Base-by-base conservation (phyloP, 2,113 vertebrate genomes). In the Otus sunia region DNA sequence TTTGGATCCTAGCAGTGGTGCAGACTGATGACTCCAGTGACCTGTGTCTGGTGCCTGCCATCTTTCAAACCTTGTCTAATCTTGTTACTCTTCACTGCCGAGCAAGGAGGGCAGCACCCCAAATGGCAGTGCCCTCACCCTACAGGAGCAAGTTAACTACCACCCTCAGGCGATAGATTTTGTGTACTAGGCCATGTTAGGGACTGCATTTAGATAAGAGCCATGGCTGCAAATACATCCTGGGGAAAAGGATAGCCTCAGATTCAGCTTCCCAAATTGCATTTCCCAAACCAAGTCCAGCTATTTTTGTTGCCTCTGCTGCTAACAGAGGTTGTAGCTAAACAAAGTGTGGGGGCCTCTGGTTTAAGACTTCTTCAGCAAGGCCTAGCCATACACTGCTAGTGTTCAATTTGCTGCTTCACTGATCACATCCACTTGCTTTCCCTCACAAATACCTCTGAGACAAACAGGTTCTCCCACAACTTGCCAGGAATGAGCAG, bases 131-230 rank as follows among this genome's bases (percentile, higher is more conserved):
- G 30, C 49, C 41, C 47, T 78, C 34, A 30, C 34, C 41, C 47
- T 23, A 5, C 6, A 69, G 69, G 20, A 78, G 60, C 37, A 69
- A 59, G n/a, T 11, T 62, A 47, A 34, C 23, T 22, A 27, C 49
- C 27, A 6, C 10, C 11, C 55, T 45, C 59, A 50, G 64, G 41
- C 3, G 5, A 32, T 1, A 50, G 60, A 64, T 78, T 78, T 86
- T 68, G 22, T 22, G 43, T 56, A 67, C 20, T n/a, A 52, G 74
- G 55, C 16, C 45, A 20, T 0, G 0, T 41, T 43, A 77, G 47
- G 19, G 15, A 29, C 8, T 63, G 34, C 15, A 6, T 56, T 68
- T 20, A 29, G 11, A 6, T 21, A 14, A 49, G 47, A 72, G 26
- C 13, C 12, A 58, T 71, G 85, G 56, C 67, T 81, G 64, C 60